Evolutionary conservation across 64 coral and sea anemone genomes (phyloP).

Genomic region (Dendrophyllia cribrosa): DNA sequence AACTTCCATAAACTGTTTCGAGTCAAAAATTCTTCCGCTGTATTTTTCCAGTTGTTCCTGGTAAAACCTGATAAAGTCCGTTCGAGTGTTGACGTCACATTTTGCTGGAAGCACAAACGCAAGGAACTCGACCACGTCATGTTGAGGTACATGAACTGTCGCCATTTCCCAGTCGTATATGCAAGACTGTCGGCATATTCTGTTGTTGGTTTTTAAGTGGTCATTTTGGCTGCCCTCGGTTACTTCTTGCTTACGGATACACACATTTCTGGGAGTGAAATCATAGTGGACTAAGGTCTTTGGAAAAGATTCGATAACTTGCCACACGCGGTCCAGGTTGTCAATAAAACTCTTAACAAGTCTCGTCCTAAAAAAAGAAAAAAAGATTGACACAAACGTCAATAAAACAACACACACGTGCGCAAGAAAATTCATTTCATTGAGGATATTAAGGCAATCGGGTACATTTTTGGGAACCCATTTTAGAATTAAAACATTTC

Average conservation of each 20-base stretch:
- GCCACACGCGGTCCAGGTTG: conserved; percentile 17
- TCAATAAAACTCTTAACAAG: conserved; percentile 31
- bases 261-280: conserved; percentile 45
- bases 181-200: not conserved
- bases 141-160: conserved; percentile 41
- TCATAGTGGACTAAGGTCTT: conserved; percentile 30
- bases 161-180: conserved; percentile 50
- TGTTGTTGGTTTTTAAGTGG: not conserved
- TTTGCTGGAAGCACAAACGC: conserved; percentile 26
- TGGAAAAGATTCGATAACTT: conserved; percentile 38
- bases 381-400: not conserved
- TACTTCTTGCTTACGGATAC: conserved; percentile 1
- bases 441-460: no score
- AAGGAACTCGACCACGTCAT: conserved; percentile 43
- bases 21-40: conserved; percentile 20
- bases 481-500: not conserved
- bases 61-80: conserved; percentile 19
- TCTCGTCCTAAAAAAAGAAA: conserved; percentile 6
- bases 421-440: no score
- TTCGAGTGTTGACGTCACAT: not conserved
- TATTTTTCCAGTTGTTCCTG: conserved; percentile 26
- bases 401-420: not conserved
- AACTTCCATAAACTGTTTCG: conserved; percentile 12
- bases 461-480: not conserved
- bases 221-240: not conserved